These are phyloP conservation scores for Seladonia tumulorum DNA, from an alignment of 2,888 invertebrate species.

Conservation along the genomic window DNA sequence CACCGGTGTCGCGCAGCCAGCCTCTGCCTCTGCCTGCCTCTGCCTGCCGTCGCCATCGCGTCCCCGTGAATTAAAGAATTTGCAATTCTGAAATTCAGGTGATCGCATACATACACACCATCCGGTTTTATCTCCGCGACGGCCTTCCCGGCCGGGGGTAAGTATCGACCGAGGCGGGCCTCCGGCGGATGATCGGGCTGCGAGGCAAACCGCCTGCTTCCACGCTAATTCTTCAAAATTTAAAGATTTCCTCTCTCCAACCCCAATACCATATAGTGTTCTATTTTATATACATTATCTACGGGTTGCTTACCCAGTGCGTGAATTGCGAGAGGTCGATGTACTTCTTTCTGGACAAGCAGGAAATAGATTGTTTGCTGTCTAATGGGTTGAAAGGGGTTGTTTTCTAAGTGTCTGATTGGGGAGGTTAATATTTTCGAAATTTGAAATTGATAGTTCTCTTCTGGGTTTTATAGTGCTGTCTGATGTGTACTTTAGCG, in stretches of 20 bases:
- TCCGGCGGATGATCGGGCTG: conserved; percentile 26
- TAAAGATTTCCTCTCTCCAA: not conserved
- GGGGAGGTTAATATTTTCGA: not conserved
- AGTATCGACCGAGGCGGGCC: conserved; percentile 66
- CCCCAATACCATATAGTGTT: not conserved
- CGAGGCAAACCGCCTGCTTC: conserved; percentile 13
- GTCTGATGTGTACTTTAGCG: too few relatives aligned
- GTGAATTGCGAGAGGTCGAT: not conserved
- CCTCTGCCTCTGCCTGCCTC: conserved; percentile 64
- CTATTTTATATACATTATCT: not conserved
- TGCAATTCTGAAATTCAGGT: conserved; percentile 83
- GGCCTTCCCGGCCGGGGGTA: conserved; percentile 55
- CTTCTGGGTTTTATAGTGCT: too few relatives aligned
- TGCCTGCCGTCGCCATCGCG: conserved; percentile 69
- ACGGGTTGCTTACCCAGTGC: not conserved
- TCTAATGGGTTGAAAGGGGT: not conserved
- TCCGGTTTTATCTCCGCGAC: conserved; percentile 68
- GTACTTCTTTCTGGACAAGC: not conserved
- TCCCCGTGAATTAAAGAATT: conserved; percentile 83
- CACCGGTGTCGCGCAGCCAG: conserved; percentile 49
- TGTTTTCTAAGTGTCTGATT: not conserved
- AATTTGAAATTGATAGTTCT: not conserved
- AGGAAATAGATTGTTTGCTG: not conserved
- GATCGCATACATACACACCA: conserved; percentile 75
- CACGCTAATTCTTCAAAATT: conserved; percentile 13